Percentiles rank a stretch among this genome's conserved stretches.
These are phyloP conservation scores for Lithophane ornitopus DNA, from an alignment of 2,888 invertebrate species.

Conservation along the genomic window DNA sequence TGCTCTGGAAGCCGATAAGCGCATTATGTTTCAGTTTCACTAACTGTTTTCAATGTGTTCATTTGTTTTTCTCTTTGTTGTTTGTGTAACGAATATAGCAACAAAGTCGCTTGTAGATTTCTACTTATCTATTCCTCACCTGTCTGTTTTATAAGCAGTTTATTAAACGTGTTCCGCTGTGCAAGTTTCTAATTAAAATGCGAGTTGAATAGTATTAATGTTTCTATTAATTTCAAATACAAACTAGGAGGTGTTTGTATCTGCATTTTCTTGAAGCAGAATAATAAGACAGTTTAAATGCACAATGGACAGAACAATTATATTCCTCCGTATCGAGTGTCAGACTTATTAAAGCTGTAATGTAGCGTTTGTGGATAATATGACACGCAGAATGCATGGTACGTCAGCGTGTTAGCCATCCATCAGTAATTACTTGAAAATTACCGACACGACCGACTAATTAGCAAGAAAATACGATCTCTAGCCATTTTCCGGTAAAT, in stretches of 20 bases:
- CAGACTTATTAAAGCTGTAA: constrained; percentile 33
- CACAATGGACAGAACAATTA: constrained; percentile 59
- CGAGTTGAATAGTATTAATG: constrained; percentile 36
- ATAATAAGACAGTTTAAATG: constrained; percentile 52
- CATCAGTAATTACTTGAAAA: constrained; percentile 62
- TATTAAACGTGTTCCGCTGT: constrained; percentile 44
- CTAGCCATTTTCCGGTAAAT: constrained; percentile 81
- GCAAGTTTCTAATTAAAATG: constrained; percentile 39
- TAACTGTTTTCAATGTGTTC: constrained; percentile 14
- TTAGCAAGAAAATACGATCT: constrained; percentile 78
- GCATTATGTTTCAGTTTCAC: constrained; percentile 44
- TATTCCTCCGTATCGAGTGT: constrained; percentile 35
- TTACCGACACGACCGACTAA: constrained; percentile 71
- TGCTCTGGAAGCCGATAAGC: constrained; percentile 50
- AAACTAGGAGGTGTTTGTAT: constrained; percentile 35
- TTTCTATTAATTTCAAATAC: constrained; percentile 50
- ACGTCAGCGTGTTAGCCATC: constrained; percentile 35
- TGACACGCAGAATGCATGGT: constrained; percentile 46
- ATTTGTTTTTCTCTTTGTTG: constrained; percentile 27
- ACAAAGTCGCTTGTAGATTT: constrained; percentile 32
- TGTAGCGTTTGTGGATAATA: constrained; percentile 35
- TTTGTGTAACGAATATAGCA: constrained; percentile 14
- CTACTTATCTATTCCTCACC: constrained; percentile 14
- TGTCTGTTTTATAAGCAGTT: constrained; percentile 43
- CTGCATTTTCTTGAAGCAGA: constrained; percentile 36